These are phyloP conservation scores for Seriola dumerili DNA, from an alignment of 2,113 vertebrate genomes.

Conservation along the genomic window DNA sequence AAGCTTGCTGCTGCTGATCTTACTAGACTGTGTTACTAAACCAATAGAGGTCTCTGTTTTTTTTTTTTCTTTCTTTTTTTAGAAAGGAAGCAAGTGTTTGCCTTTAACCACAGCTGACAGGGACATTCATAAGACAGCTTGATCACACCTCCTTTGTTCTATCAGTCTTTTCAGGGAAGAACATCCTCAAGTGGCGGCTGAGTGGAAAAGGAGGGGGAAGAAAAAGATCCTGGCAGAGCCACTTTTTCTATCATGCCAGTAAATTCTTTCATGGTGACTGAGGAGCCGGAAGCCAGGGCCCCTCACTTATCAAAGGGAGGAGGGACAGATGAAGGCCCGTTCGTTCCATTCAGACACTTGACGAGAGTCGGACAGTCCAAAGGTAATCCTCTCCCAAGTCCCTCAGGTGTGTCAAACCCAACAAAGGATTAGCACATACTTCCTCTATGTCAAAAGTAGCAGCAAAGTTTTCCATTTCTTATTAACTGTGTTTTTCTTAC, in stretches of 20 bases:
- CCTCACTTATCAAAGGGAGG: conserved; percentile 26
- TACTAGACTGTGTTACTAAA: conserved; percentile 20
- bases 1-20: conserved; percentile 3
- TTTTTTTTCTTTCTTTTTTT: neutral
- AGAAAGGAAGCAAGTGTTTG: conserved; percentile 49
- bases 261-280: conserved; percentile 71
- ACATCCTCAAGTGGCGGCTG: conserved; percentile 54
- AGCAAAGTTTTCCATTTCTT: conserved; percentile 3
- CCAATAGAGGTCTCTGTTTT: conserved; percentile 7
- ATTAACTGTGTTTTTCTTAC: conserved; percentile 17
- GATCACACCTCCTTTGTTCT: conserved; percentile 54
- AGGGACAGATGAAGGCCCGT: neutral
- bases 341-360: conserved; percentile 23
- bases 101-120: conserved; percentile 48
- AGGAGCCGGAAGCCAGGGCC: conserved; percentile 37
- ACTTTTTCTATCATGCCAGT: conserved; percentile 13
- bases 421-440: conserved; percentile 49
- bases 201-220: conserved; percentile 39
- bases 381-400: conserved; percentile 32
- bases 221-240: conserved; percentile 38
- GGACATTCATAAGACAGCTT: conserved; percentile 36
- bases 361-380: conserved; percentile 13
- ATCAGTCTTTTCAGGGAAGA: conserved; percentile 28
- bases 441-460: conserved; percentile 18
- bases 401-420: conserved; percentile 56